Percentiles rank a stretch among this genome's conserved stretches.
Conservation (phyloP, 1,140 invertebrate species). For the Ips nitidus region DNA sequence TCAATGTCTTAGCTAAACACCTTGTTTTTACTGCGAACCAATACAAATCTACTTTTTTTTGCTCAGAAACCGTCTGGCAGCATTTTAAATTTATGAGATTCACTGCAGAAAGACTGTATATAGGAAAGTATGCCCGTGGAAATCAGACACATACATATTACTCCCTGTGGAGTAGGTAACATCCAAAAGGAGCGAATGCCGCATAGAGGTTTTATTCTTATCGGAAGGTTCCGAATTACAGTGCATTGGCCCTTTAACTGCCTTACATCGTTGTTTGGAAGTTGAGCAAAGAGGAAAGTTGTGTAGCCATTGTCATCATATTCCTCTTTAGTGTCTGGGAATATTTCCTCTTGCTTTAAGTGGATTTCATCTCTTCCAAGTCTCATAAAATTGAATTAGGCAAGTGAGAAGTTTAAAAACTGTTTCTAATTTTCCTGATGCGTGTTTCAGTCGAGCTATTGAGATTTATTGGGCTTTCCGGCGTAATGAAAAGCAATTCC, state of each 20-base stretch:
- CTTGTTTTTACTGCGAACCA: too few species aligned
- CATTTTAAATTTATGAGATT: too few species aligned
- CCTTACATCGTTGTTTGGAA: slow-evolving; percentile 1
- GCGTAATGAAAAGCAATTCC: slow-evolving; percentile 16
- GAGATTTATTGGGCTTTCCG: slow-evolving; percentile 14
- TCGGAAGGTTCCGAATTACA: slow-evolving; percentile 1
- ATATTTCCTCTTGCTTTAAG: too few species aligned
- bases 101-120: neutral
- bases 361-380: too few species aligned
- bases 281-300: slow-evolving; percentile 3
- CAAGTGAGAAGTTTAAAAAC: too few species aligned
- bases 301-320: neutral
- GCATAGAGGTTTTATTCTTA: slow-evolving; percentile 1
- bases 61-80: too few species aligned
- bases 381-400: too few species aligned
- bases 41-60: too few species aligned
- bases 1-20: too few species aligned
- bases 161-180: neutral
- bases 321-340: too few species aligned
- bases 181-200: neutral
- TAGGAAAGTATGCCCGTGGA: neutral
- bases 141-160: slow-evolving; percentile 1
- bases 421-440: too few species aligned
- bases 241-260: slow-evolving; percentile 2
- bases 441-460: slow-evolving; percentile 5